Evolutionary conservation across 2,113 vertebrate genomes (phyloP).

Genomic region (Sturnira hondurensis): DNA sequence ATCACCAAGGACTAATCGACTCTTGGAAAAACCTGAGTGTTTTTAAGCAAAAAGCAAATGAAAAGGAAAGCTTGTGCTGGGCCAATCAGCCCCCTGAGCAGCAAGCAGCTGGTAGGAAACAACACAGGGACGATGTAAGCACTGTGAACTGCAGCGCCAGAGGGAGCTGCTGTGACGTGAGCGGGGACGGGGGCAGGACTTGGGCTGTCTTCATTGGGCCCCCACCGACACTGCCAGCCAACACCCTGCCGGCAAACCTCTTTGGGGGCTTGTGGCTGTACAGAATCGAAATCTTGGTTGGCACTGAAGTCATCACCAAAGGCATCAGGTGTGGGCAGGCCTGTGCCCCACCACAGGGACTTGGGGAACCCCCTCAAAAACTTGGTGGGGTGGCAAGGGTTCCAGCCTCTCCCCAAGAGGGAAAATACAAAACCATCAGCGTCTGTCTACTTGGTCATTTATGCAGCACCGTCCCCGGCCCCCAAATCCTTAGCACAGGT

Average conservation of each 20-base stretch:
- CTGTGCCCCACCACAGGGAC: not conserved
- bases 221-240: too few species aligned
- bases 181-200: not conserved
- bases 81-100: not conserved
- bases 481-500: not conserved
- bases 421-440: not conserved
- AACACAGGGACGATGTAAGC: not conserved
- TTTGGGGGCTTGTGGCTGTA: not conserved
- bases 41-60: not conserved
- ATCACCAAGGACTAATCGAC: not conserved
- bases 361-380: not conserved
- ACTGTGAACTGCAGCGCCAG: not conserved
- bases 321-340: not conserved
- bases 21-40: not conserved
- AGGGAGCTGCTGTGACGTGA: rapidly evolving
- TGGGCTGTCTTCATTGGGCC: not conserved
- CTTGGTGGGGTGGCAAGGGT: not conserved
- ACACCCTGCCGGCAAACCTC: not conserved
- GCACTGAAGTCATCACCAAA: not conserved
- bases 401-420: not conserved
- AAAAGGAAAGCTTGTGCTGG: not conserved
- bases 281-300: not conserved
- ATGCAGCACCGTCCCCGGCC: not conserved
- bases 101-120: not conserved
- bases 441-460: not conserved